phyloP scores from a whole-genome alignment of 2,797 vertebrate species.

The Ceryle rudis region DNA sequence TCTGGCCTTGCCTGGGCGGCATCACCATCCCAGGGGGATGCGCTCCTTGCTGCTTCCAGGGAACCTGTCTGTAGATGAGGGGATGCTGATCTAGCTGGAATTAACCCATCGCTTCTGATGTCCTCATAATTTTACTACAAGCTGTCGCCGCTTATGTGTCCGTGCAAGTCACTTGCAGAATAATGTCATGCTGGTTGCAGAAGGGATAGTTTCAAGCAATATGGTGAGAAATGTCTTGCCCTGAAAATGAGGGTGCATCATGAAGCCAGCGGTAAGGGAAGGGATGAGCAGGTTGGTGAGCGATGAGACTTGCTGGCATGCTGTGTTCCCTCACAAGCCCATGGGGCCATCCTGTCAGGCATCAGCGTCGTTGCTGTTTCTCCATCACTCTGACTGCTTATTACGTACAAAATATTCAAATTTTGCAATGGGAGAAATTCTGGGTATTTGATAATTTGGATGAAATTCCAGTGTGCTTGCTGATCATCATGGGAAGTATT shows the following conservation, averaged over 20 bases:
- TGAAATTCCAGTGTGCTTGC: not conserved
- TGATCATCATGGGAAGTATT: not conserved
- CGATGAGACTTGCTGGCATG: not conserved
- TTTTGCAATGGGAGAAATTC: not conserved
- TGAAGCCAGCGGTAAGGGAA: not conserved
- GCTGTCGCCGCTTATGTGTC: not conserved
- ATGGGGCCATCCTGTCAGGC: not conserved
- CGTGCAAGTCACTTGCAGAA: not conserved
- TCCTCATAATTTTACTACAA: not conserved
- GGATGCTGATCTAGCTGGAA: not conserved
- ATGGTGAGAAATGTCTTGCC: not conserved
- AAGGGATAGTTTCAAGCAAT: not conserved
- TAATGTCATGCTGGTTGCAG: not conserved
- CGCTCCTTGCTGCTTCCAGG: not conserved
- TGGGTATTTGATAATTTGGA: accelerated
- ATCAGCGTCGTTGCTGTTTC: not conserved
- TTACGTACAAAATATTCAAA: not conserved
- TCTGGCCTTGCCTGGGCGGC: not conserved
- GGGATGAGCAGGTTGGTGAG: not conserved
- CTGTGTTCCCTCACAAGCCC: not conserved
- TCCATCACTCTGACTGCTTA: not conserved
- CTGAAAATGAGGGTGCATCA: not conserved
- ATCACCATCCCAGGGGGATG: not conserved
- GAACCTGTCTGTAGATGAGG: not conserved
- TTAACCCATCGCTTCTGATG: not conserved